Conservation (phyloP, 37 sponge, comb jelly and placozoan species). For the Cladorhizidae sp. region DNA sequence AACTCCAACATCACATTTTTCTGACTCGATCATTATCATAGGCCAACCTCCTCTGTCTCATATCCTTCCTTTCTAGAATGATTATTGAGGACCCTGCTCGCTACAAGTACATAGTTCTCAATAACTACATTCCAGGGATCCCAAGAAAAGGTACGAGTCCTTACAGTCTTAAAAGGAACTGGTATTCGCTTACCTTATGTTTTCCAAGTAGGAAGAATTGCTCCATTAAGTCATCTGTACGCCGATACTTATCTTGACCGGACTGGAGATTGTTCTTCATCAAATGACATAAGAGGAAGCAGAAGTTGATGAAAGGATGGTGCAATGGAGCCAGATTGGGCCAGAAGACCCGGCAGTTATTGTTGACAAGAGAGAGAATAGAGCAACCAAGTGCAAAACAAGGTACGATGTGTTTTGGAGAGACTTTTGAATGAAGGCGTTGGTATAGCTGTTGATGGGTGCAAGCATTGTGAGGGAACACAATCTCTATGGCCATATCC, state of each 20-base stretch:
- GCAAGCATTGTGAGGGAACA: conserved; percentile 35
- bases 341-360: conserved; percentile 3
- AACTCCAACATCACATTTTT: conserved; percentile 14
- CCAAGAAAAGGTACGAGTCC: conserved; percentile 17
- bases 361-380: background rate
- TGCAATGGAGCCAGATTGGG: conserved; percentile 2
- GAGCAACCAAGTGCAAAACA: background rate
- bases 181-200: conserved; percentile 20
- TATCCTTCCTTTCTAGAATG: background rate
- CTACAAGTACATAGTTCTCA: conserved; percentile 8
- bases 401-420: conserved; percentile 54
- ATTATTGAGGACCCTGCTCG: background rate
- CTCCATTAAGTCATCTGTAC: conserved; percentile 21
- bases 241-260: conserved; percentile 29
- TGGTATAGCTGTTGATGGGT: conserved; percentile 52
- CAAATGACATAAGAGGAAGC: conserved; percentile 3
- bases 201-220: conserved; percentile 44
- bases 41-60: background rate
- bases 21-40: background rate
- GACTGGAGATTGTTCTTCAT: conserved; percentile 40
- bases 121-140: conserved; percentile 4
- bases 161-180: conserved; percentile 35
- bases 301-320: conserved; percentile 25
- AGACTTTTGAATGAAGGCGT: conserved; percentile 50
- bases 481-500: conserved; percentile 26